Conservation (phyloP, 2,888 invertebrate species). For the Halictus quadricinctus region DNA sequence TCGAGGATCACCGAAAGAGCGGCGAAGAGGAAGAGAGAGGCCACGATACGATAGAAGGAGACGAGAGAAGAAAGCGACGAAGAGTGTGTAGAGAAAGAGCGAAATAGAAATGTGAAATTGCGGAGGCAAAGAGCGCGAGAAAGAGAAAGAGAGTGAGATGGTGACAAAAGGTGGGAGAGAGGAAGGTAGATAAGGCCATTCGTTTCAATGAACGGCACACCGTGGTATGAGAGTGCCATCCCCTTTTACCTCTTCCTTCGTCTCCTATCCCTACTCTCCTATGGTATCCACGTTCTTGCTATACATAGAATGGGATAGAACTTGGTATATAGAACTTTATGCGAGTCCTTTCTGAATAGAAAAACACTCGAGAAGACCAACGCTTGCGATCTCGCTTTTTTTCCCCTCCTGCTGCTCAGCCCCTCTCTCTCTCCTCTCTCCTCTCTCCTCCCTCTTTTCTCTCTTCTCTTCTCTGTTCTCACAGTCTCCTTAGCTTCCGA, state of each 20-base stretch:
- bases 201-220: slow-evolving; percentile 79
- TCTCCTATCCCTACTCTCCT: slow-evolving; percentile 61
- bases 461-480: slow-evolving; percentile 16
- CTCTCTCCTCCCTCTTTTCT: slow-evolving; percentile 8
- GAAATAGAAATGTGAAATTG: slow-evolving; percentile 21
- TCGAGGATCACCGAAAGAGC: slow-evolving; percentile 47
- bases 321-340: slow-evolving; percentile 77
- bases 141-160: slow-evolving; percentile 8
- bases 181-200: slow-evolving; percentile 76
- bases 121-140: slow-evolving; percentile 14
- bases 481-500: slow-evolving; percentile 18
- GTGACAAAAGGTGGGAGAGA: slow-evolving; percentile 45
- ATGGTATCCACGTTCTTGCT: slow-evolving; percentile 67
- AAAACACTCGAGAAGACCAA: slow-evolving; percentile 79
- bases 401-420: slow-evolving; percentile 50
- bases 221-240: slow-evolving; percentile 71
- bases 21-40: slow-evolving; percentile 1
- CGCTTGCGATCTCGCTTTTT: slow-evolving; percentile 45
- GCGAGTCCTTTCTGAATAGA: slow-evolving; percentile 77
- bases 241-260: slow-evolving; percentile 58
- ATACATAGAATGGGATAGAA: slow-evolving; percentile 68
- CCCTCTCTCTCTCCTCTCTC: neutral
- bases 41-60: neutral
- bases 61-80: neutral
- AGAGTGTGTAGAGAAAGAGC: slow-evolving; percentile 16